Percentiles rank a stretch among this genome's conserved stretches.
phyloP scores from a whole-genome alignment of 1,140 invertebrate species.

The Papilio dardanus region DNA sequence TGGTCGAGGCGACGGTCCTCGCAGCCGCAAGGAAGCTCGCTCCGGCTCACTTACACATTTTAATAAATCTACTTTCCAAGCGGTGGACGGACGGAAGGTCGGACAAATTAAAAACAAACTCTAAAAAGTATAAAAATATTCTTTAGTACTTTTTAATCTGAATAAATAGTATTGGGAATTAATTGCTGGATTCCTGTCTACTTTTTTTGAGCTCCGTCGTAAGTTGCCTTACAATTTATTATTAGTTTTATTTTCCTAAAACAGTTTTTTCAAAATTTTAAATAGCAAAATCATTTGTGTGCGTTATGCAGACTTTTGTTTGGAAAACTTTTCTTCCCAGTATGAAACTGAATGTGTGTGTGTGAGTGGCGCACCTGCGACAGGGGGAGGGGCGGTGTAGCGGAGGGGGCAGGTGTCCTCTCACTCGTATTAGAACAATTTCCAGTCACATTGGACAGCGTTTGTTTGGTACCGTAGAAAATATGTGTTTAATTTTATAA shows the following conservation, averaged over 20 bases:
- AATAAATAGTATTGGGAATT: not conserved
- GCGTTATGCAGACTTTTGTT: constrained; percentile 3
- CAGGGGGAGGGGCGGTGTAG: not conserved
- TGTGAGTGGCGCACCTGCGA: constrained; percentile 9
- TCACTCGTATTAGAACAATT: not conserved
- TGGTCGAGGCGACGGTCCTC: not conserved
- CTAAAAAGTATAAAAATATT: not conserved
- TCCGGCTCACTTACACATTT: not conserved
- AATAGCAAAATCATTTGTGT: constrained; percentile 9
- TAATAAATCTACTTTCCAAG: not conserved
- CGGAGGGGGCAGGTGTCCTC: not conserved
- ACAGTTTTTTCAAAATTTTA: not conserved
- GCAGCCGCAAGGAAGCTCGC: not conserved
- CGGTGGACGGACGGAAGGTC: not conserved
- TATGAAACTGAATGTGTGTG: not conserved
- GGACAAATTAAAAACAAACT: not conserved
- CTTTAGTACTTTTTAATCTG: not conserved
- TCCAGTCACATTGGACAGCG: not conserved
- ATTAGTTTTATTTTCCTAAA: not conserved
- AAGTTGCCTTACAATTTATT: not conserved
- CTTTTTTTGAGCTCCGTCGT: not conserved
- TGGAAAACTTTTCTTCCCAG: constrained; percentile 3
- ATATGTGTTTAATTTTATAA: not conserved
- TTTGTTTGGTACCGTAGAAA: not conserved
- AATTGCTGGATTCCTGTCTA: not conserved